phyloP scores from a whole-genome alignment of 37 sponge, comb jelly and placozoan species.

The Ephydatia muelleri region DNA sequence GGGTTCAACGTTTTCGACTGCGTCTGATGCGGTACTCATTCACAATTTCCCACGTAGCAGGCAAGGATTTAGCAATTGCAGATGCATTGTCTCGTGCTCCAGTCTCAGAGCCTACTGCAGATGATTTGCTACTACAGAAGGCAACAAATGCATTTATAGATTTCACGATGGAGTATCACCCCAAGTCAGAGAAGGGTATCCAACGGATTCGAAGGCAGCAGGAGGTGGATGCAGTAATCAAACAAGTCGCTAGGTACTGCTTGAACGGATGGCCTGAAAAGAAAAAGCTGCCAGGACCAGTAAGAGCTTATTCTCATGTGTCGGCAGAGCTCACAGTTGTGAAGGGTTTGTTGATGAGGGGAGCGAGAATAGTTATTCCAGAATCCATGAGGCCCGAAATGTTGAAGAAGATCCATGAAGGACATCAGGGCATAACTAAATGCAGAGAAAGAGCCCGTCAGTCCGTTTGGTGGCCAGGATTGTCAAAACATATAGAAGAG shows the following conservation, averaged over 20 bases:
- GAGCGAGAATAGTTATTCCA: constrained; percentile 34
- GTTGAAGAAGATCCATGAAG: constrained; percentile 39
- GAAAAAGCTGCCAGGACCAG: not conserved
- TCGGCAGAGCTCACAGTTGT: constrained; percentile 24
- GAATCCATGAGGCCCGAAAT: constrained; percentile 6
- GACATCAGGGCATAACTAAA: constrained; percentile 52
- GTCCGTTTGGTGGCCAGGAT: constrained; percentile 53
- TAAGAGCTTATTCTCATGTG: constrained; percentile 14
- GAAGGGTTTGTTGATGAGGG: constrained; percentile 39
- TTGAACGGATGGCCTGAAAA: constrained; percentile 33
- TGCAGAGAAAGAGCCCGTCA: constrained; percentile 35
- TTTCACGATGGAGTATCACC: constrained; percentile 2
- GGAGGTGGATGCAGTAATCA: constrained; percentile 31
- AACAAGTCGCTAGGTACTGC: constrained; percentile 26
- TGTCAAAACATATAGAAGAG: constrained; percentile 31
- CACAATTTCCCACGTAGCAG: constrained; percentile 57
- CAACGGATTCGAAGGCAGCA: constrained; percentile 22
- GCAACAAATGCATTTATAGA: constrained; percentile 3
- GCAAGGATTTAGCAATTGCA: constrained; percentile 49
- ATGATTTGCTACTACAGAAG: not conserved
- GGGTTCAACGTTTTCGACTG: constrained; percentile 49
- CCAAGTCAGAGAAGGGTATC: constrained; percentile 34
- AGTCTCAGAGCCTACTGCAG: not conserved
- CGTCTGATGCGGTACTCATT: constrained; percentile 50
- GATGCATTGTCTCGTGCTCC: constrained; percentile 55